These are phyloP conservation scores for Hypomesus transpacificus DNA, from an alignment of 2,113 vertebrate genomes.

Conservation along the genomic window DNA sequence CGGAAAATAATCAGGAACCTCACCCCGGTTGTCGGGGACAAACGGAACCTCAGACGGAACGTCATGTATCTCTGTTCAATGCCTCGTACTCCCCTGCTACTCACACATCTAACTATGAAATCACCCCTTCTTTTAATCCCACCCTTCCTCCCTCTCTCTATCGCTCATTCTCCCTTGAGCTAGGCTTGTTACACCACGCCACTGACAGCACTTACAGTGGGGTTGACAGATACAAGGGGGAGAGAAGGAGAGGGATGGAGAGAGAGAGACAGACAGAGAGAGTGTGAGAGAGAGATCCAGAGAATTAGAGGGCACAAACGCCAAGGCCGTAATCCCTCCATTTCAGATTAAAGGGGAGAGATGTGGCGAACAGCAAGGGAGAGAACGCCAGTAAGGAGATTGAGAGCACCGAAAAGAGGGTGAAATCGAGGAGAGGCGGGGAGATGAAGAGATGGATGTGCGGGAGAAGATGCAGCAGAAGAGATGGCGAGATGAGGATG, in stretches of 20 bases:
- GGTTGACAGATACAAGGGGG: constrained; percentile 5
- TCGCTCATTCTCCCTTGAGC: constrained; percentile 6
- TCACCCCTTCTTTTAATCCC: constrained; percentile 36
- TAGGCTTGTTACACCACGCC: constrained; percentile 34
- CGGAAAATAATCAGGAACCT: neutral
- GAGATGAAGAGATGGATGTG: neutral
- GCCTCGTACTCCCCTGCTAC: neutral
- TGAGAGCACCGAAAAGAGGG: neutral
- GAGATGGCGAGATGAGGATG: neutral
- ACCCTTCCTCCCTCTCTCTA: constrained; percentile 10
- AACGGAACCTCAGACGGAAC: constrained; percentile 13
- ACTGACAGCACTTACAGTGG: constrained; percentile 43
- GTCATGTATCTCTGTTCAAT: neutral
- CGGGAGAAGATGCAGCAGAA: neutral
- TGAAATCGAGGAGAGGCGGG: neutral
- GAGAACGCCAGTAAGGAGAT: neutral
- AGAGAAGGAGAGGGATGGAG: constrained; percentile 22
- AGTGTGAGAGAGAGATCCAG: constrained; percentile 22
- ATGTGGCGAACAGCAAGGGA: constrained; percentile 15
- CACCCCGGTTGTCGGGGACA: neutral
- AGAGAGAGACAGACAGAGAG: constrained; percentile 9
- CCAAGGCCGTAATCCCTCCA: constrained; percentile 53
- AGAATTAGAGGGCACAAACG: constrained; percentile 54
- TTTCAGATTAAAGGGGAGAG: constrained; percentile 62
- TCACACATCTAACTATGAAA: neutral